Conservation (phyloP, 2,113 vertebrate genomes). For the Amblyornis subalaris region DNA sequence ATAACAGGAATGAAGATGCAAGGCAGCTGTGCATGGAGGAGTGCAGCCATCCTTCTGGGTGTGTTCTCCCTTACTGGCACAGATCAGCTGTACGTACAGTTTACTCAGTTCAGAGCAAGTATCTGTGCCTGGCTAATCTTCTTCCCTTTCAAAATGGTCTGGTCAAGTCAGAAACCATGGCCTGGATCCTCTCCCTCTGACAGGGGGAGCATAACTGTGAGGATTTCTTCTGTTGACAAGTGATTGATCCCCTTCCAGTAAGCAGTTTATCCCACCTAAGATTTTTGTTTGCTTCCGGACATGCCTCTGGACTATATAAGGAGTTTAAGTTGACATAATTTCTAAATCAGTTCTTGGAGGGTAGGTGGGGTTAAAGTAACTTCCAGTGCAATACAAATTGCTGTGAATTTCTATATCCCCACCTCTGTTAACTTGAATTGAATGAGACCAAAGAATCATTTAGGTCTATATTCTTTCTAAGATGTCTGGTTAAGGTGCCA, state of each 20-base stretch:
- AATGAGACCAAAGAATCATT: neutral
- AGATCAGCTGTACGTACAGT: neutral
- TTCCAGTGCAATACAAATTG: neutral
- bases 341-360: neutral
- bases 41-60: neutral
- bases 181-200: neutral
- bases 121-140: neutral
- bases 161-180: neutral
- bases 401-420: neutral
- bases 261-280: constrained; percentile 11
- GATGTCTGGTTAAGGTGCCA: neutral
- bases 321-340: neutral
- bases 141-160: neutral
- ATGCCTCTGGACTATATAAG: neutral
- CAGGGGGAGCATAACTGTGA: neutral
- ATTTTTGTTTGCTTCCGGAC: neutral
- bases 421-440: neutral
- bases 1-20: neutral
- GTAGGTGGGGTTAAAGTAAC: neutral
- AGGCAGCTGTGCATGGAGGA: neutral
- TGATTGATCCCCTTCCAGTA: neutral
- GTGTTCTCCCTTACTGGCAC: constrained; percentile 10
- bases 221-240: neutral
- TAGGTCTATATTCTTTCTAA: neutral
- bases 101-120: neutral